phyloP scores from a whole-genome alignment of 2,888 invertebrate species.

The Ophraella communa region DNA sequence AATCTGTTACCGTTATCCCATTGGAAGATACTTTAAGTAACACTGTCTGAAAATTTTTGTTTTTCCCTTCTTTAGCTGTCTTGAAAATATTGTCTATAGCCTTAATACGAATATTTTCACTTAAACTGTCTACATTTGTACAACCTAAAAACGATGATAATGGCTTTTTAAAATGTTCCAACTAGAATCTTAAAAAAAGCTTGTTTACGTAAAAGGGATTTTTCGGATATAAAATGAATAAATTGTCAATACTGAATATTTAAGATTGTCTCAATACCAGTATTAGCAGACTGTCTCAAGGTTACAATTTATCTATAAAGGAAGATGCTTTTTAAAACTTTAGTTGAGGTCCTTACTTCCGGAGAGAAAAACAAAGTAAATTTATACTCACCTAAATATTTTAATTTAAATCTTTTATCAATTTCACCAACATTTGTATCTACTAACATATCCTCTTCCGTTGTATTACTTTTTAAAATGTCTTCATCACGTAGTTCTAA shows the following conservation, averaged over 20 bases:
- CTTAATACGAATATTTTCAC: constrained; percentile 78
- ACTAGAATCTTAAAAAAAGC: too few species aligned
- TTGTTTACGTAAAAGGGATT: too few species aligned
- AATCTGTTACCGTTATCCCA: constrained; percentile 79
- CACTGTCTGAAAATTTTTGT: constrained; percentile 69
- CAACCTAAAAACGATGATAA: too few species aligned
- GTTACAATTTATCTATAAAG: too few species aligned
- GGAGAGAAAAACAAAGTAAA: neutral
- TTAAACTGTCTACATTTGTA: constrained; percentile 70
- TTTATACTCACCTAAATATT: constrained; percentile 71
- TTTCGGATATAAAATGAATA: too few species aligned
- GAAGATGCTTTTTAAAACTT: too few species aligned
- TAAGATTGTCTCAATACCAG: too few species aligned
- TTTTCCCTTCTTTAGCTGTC: constrained; percentile 66
- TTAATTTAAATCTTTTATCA: constrained; percentile 66
- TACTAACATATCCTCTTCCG: neutral
- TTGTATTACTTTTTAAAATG: neutral
- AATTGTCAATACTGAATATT: too few species aligned
- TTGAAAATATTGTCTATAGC: constrained; percentile 83
- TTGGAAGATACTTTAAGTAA: constrained; percentile 76
- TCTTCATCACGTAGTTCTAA: neutral
- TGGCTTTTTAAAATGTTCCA: constrained; percentile 31
- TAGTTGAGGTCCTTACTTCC: too few species aligned
- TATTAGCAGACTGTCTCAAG: too few species aligned
- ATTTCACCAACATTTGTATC: neutral